Percentiles rank a stretch among this genome's conserved stretches.
Conservation (phyloP, 2,888 invertebrate species). For the Podabrus alpinus region DNA sequence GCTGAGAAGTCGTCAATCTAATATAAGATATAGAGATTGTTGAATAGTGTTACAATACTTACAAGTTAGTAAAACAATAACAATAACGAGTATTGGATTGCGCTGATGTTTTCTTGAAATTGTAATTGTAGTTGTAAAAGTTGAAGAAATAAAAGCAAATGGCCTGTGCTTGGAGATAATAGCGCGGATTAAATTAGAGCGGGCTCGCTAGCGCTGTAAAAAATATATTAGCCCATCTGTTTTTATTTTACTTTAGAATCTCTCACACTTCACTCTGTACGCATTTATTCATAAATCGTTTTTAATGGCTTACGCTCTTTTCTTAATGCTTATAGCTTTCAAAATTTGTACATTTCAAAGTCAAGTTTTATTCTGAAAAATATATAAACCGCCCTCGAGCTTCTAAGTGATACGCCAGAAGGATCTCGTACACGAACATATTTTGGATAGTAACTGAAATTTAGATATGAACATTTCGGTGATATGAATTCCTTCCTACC, state of each 20-base stretch:
- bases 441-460: constrained; percentile 37
- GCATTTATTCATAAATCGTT: constrained; percentile 36
- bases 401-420: constrained; percentile 10
- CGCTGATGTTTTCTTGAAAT: constrained; percentile 44
- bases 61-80: constrained; percentile 26
- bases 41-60: constrained; percentile 15
- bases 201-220: constrained; percentile 45
- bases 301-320: constrained; percentile 30
- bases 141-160: constrained; percentile 51
- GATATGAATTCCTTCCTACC: constrained; percentile 42
- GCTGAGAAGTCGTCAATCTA: neutral
- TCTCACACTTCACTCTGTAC: constrained; percentile 30
- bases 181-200: constrained; percentile 50
- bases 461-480: constrained; percentile 42
- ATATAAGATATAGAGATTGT: constrained; percentile 4
- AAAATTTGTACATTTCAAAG: constrained; percentile 14
- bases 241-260: constrained; percentile 49
- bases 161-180: constrained; percentile 50
- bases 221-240: constrained; percentile 50
- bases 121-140: constrained; percentile 46
- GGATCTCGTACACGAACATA: constrained; percentile 18
- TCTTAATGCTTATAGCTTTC: constrained; percentile 16
- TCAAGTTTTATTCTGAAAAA: constrained; percentile 14
- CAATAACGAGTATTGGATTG: constrained; percentile 42
- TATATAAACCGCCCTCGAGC: constrained; percentile 18